These are phyloP conservation scores for Siderastrea radians DNA, from an alignment of 92 coral and sea anemone species.

Conservation along the genomic window DNA sequence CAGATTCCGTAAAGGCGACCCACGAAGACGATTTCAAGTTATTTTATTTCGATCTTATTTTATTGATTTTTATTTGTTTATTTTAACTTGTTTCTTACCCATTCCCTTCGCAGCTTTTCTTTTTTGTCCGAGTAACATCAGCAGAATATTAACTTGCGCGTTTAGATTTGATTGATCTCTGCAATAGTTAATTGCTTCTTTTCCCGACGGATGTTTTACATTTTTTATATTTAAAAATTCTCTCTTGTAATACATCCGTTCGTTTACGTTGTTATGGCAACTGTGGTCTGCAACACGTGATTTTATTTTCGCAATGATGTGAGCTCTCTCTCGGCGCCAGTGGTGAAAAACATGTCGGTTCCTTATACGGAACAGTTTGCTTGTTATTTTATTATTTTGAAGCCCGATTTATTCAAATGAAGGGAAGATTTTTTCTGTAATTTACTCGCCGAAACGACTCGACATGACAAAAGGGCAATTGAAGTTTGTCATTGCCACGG, in stretches of 20 bases:
- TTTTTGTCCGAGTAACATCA: too few species aligned
- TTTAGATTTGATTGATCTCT: not conserved
- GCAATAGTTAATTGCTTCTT: not conserved
- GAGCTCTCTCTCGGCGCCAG: not conserved
- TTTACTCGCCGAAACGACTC: not conserved
- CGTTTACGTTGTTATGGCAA: conserved; percentile 20
- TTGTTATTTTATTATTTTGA: not conserved
- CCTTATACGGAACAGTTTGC: not conserved
- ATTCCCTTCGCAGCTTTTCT: too few species aligned
- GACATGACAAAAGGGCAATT: conserved; percentile 12
- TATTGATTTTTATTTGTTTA: too few species aligned
- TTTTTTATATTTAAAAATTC: too few species aligned
- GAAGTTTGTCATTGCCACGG: not conserved
- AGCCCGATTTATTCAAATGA: not conserved
- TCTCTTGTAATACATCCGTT: not conserved
- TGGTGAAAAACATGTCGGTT: not conserved
- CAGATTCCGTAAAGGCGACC: too few species aligned
- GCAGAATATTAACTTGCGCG: not conserved
- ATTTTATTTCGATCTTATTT: too few species aligned
- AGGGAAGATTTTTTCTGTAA: not conserved
- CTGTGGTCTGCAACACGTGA: not conserved
- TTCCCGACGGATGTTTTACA: not conserved
- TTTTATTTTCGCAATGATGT: not conserved
- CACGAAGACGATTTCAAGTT: too few species aligned
- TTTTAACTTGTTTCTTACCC: too few species aligned